These are phyloP conservation scores for Pantelozetes paolii DNA, from an alignment of 2,888 invertebrate genomes.

Conservation along the genomic window DNA sequence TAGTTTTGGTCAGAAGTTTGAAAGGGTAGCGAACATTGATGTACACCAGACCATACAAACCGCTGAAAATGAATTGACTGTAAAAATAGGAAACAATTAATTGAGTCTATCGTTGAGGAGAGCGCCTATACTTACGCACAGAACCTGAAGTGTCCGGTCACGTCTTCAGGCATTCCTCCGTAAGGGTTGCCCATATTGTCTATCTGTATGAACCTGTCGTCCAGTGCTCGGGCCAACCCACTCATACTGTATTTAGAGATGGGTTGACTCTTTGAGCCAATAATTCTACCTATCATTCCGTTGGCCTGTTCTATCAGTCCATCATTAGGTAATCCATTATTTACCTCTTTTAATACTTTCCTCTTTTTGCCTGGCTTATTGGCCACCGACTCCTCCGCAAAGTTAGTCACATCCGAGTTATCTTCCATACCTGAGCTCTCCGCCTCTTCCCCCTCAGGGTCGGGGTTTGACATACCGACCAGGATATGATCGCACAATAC, in stretches of 20 bases:
- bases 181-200: conserved; percentile 8
- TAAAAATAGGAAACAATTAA: background rate
- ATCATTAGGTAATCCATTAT: background rate
- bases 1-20: background rate
- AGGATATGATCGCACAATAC: no score
- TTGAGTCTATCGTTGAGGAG: background rate
- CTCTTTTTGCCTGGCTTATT: no score
- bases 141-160: background rate
- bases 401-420: no score
- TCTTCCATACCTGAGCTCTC: background rate
- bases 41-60: background rate
- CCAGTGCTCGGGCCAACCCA: background rate
- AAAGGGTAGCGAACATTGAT: background rate
- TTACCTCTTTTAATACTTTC: no score
- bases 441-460: background rate
- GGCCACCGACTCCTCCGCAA: no score
- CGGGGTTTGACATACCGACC: no score
- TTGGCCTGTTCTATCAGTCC: background rate
- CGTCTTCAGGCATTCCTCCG: conserved; percentile 4
- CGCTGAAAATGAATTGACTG: conserved; percentile 26
- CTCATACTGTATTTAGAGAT: background rate
- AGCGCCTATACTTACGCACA: conserved; percentile 14
- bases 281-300: background rate
- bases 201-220: background rate
- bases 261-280: background rate